Base-by-base conservation (phyloP, 2,113 vertebrate genomes). In the Mirza zaza region DNA sequence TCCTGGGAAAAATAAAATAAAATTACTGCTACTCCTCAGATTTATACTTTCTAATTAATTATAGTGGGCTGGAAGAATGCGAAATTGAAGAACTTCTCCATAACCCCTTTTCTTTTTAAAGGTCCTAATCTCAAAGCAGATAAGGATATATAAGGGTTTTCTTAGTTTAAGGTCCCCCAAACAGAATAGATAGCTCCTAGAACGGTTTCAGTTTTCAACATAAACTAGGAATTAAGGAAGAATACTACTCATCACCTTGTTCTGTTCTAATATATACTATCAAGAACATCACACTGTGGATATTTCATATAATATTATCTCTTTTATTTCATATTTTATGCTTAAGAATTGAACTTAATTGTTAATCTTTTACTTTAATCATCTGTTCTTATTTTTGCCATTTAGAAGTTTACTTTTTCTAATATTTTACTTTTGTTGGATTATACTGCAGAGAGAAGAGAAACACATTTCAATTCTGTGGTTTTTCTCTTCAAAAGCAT, bases 391-490 rank as follows among this genome's bases (percentile, higher is more conserved):
- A 80, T 42, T 90, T 92, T 89, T 89, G 11, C 34, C 75, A 75
- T 86, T 63, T 89, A 45, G 27, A 95, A 94, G 94, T 96, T 98
- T 97, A 97, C 89, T 98, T 98, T 98, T 96, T 75, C 93, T 98
- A 93, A n/a, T 42, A 79, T 94, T 97, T 96, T 82, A 79, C 96
- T 95, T 97, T 45, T 70, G 77, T 97, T 98, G 92, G 96, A 92
- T 96, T 55, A 94, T 96, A 93, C 85, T 90, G 12, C 34, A 48
- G 61, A 97, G 89, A 94, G 34, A 75, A 86, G 93, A 87, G 61
- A 73, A 98, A 97, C 10, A 94, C 36, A 63, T 65, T 92, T 92
- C 39, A 87, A 21, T 91, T 42, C 9, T 73, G 18, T 21, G 6
- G 21, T 29, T 94, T 67, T 95, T 76, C 59, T 80, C 70, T 68